These are phyloP conservation scores for Montipora capricornis DNA, from an alignment of 64 coral and sea anemone genomes.

Conservation along the genomic window DNA sequence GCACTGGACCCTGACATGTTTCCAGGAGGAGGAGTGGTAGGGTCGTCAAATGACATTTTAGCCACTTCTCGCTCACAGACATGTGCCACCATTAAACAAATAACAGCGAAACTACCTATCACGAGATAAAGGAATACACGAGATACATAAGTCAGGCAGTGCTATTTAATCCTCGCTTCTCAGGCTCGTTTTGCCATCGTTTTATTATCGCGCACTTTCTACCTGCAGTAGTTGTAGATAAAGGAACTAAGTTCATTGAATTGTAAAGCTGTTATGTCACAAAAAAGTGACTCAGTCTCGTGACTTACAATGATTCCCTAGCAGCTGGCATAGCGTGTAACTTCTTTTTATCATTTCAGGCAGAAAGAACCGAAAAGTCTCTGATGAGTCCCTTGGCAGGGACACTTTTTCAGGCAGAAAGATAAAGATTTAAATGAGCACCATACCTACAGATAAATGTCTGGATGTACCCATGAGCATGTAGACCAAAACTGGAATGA, in stretches of 20 bases:
- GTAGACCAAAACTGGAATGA: conserved; percentile 80
- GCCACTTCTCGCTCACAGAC: conserved; percentile 77
- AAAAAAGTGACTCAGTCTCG: too few species aligned
- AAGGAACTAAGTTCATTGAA: too few species aligned
- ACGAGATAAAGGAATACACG: background rate
- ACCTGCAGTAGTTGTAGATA: too few species aligned
- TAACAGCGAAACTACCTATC: conserved; percentile 82
- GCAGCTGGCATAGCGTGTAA: too few species aligned
- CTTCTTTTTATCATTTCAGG: too few species aligned
- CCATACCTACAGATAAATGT: conserved; percentile 84
- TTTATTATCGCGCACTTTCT: too few species aligned
- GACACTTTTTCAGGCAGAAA: background rate
- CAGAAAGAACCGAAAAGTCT: too few species aligned
- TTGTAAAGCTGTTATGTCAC: too few species aligned
- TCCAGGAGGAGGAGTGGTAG: conserved; percentile 7
- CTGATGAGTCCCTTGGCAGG: too few species aligned
- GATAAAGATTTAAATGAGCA: background rate
- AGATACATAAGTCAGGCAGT: background rate
- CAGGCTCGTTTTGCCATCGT: too few species aligned
- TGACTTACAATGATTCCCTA: too few species aligned
- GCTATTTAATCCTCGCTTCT: too few species aligned
- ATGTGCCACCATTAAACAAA: conserved; percentile 88
- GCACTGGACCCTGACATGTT: conserved; percentile 2
- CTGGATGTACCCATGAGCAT: conserved; percentile 93
- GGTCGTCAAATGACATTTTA: background rate